These are phyloP conservation scores for Barypeithes pellucidus DNA, from an alignment of 2,888 invertebrate genomes.

Conservation along the genomic window DNA sequence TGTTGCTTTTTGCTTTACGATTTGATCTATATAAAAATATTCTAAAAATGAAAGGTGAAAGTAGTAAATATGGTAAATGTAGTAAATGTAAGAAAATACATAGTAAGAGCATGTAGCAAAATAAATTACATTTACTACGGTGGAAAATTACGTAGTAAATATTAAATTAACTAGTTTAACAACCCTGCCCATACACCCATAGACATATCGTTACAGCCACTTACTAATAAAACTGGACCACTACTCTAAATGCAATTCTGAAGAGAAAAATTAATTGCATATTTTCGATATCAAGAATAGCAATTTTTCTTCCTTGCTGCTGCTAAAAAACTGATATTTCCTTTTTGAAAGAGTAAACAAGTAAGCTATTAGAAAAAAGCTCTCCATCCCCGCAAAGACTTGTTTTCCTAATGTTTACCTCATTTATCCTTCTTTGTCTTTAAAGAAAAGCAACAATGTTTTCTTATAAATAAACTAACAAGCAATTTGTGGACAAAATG, in stretches of 20 bases:
- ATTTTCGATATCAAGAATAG: no score
- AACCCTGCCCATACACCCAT: no score
- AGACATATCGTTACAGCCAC: no score
- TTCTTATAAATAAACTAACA: conserved; percentile 28
- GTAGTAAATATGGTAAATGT: no score
- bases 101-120: no score
- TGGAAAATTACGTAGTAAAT: no score
- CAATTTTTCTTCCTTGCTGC: conserved; percentile 3
- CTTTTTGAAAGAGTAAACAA: conserved; percentile 17
- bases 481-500: conserved; percentile 21
- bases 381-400: background rate
- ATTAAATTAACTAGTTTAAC: no score
- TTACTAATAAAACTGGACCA: background rate
- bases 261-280: conserved; percentile 3
- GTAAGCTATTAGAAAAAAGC: conserved; percentile 19
- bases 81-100: no score
- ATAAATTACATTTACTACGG: no score
- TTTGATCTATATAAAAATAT: no score
- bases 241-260: background rate
- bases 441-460: conserved; percentile 9
- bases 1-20: no score
- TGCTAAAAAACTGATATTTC: conserved; percentile 12
- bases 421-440: conserved; percentile 26
- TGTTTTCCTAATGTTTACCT: conserved; percentile 13
- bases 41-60: no score